A percentile compares a stretch with the other conserved stretches of the same genome.
These are phyloP conservation scores for Cantharis rustica DNA, from an alignment of 2,888 invertebrate genomes.

Conservation along the genomic window DNA sequence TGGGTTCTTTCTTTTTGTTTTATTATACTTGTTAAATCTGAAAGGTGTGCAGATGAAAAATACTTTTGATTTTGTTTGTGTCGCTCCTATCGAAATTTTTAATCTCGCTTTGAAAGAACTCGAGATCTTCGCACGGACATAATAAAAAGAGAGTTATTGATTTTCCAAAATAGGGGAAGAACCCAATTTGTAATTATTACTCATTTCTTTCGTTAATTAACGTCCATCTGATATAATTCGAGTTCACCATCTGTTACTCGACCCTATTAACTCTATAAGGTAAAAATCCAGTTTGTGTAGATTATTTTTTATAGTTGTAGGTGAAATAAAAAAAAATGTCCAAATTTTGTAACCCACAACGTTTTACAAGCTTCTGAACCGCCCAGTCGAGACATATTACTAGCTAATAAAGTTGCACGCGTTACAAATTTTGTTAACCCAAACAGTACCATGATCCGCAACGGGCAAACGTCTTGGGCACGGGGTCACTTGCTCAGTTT, in stretches of 20 bases:
- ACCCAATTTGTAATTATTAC: neutral
- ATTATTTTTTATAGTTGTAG: neutral
- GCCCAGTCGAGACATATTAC: constrained; percentile 25
- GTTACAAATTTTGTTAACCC: constrained; percentile 20
- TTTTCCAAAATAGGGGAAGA: neutral
- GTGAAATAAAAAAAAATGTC: neutral
- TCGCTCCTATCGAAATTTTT: neutral
- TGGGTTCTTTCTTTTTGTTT: constrained; percentile 18
- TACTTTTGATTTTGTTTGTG: constrained; percentile 4
- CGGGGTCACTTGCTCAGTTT: neutral
- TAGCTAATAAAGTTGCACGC: constrained; percentile 19
- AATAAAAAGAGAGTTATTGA: neutral
- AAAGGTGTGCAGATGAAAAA: constrained; percentile 30
- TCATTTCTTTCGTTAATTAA: neutral
- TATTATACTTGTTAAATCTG: constrained; percentile 15
- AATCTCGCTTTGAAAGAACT: neutral
- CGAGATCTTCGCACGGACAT: neutral
- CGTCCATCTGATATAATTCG: constrained; percentile 8
- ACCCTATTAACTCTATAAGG: neutral
- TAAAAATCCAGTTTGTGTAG: neutral
- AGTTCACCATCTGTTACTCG: constrained; percentile 22
- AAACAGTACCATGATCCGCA: constrained; percentile 8
- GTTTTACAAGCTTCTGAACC: constrained; percentile 13
- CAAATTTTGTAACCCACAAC: constrained; percentile 11
- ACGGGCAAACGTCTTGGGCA: neutral